Percentiles rank a stretch among this genome's conserved stretches.
Conservation (phyloP, 2,797 vertebrate genomes). For the Acanthopagrus latus region DNA sequence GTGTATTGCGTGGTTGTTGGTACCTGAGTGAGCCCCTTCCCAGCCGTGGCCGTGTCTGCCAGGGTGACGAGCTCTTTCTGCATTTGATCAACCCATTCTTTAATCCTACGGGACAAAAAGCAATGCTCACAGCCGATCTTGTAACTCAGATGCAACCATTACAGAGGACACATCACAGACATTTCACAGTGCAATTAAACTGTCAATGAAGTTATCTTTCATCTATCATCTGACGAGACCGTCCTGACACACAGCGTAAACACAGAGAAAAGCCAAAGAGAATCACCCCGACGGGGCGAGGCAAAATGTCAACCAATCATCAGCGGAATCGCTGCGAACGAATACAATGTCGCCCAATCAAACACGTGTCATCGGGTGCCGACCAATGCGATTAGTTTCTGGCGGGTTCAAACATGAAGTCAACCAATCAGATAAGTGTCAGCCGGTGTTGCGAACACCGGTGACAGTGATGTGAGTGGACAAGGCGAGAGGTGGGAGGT, state of each 20-base stretch:
- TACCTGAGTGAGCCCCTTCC: slow-evolving; percentile 90
- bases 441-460: slow-evolving; percentile 33
- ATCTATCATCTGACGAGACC: slow-evolving; percentile 24
- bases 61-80: slow-evolving; percentile 94
- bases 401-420: slow-evolving; percentile 65
- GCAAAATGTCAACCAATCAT: slow-evolving; percentile 62
- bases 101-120: slow-evolving; percentile 87
- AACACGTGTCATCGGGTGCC: slow-evolving; percentile 55
- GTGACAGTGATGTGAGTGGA: slow-evolving; percentile 59
- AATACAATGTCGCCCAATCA: slow-evolving; percentile 55
- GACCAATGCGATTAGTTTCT: slow-evolving; percentile 60
- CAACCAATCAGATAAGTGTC: slow-evolving; percentile 62
- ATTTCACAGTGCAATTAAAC: slow-evolving; percentile 62
- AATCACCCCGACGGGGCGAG: slow-evolving; percentile 41
- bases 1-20: not conserved
- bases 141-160: slow-evolving; percentile 20
- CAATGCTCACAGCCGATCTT: slow-evolving; percentile 46
- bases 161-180: slow-evolving; percentile 39
- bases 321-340: slow-evolving; percentile 35
- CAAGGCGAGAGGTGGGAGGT: slow-evolving; percentile 48
- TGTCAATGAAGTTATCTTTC: slow-evolving; percentile 52
- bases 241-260: slow-evolving; percentile 26
- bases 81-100: slow-evolving; percentile 98
- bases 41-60: slow-evolving; percentile 92
- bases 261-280: slow-evolving; percentile 60